phyloP scores from a whole-genome alignment of 2,113 vertebrate genomes.

The Menura novaehollandiae region DNA sequence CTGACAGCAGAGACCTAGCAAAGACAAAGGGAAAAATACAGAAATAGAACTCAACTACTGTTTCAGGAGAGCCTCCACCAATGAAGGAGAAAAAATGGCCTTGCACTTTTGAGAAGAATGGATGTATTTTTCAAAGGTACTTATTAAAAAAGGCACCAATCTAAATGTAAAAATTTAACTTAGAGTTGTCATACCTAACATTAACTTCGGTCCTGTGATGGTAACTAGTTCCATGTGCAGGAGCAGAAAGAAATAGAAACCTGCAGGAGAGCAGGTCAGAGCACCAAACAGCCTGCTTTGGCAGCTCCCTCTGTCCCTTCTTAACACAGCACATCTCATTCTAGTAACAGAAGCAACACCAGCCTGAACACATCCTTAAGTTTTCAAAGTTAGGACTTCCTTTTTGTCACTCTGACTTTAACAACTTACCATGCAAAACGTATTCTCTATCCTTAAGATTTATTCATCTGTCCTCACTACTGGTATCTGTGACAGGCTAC shows the following conservation, averaged over 20 bases:
- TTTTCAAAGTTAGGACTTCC: neutral
- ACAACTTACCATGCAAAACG: conserved; percentile 4
- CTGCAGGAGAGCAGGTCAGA: neutral
- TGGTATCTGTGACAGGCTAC: neutral
- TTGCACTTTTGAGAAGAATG: neutral
- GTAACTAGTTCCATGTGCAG: neutral
- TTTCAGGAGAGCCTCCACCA: neutral
- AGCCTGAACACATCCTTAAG: neutral
- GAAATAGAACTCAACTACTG: neutral
- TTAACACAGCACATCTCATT: neutral
- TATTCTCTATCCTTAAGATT: neutral
- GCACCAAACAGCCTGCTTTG: neutral
- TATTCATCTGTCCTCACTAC: neutral
- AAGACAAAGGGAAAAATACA: neutral
- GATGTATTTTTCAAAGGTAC: neutral
- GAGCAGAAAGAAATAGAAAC: neutral
- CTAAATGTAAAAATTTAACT: neutral
- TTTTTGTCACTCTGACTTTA: neutral
- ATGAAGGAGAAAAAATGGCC: neutral
- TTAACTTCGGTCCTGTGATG: neutral
- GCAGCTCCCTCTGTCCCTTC: neutral
- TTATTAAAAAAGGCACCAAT: neutral
- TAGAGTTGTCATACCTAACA: neutral
- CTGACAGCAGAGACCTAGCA: neutral
- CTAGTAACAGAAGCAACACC: neutral